Percentiles rank a stretch among this genome's conserved stretches.
phyloP scores from a whole-genome alignment of 1,140 invertebrate species.

The Trachelipus rathkii region DNA sequence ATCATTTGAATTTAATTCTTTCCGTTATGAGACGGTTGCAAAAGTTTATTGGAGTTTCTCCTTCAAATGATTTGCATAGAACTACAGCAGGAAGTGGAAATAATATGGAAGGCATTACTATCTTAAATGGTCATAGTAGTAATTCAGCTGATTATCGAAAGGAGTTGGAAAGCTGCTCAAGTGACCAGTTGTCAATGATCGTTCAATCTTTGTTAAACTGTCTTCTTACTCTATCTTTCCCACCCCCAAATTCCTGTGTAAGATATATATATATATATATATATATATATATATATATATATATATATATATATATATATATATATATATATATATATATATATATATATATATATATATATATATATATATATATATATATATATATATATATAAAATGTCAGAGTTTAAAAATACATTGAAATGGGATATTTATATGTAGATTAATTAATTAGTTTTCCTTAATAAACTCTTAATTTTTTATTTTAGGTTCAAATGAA shows the following conservation, averaged over 20 bases:
- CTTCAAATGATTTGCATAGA: neutral
- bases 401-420: neutral
- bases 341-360: no score
- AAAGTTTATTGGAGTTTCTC: constrained; percentile 44
- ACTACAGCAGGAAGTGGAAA: constrained; percentile 47
- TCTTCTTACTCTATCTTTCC: constrained; percentile 48
- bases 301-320: no score
- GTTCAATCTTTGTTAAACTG: constrained; percentile 55
- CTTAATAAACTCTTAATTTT: constrained; percentile 48
- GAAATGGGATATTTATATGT: neutral
- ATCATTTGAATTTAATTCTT: constrained; percentile 70
- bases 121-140: constrained; percentile 6
- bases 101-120: constrained; percentile 37
- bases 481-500: constrained; percentile 58
- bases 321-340: no score
- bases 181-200: constrained; percentile 34
- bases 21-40: constrained; percentile 68
- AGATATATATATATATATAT: constrained; percentile 1
- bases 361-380: neutral
- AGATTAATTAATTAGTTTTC: neutral
- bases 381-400: neutral
- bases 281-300: no score
- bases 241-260: constrained; percentile 30
- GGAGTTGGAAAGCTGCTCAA: constrained; percentile 13
- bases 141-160: constrained; percentile 12